Evolutionary conservation across 1,140 invertebrate species (phyloP), one percentile per base, ranked within the genome.

Genomic region (Atta cephalotes): DNA sequence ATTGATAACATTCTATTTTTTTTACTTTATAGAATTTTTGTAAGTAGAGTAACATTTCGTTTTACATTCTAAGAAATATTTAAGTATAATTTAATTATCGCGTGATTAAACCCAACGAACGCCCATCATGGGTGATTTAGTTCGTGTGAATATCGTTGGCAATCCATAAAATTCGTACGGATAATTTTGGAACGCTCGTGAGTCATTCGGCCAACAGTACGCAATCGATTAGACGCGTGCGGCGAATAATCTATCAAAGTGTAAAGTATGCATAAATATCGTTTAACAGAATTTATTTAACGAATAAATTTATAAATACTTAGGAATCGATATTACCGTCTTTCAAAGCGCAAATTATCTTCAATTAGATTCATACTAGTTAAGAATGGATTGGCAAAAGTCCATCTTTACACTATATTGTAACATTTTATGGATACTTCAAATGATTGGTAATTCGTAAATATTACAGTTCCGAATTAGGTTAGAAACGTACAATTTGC

Each of bases 151-250:
- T 62, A 72, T 62, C 68, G n/a, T 35, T 39, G 66, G 9, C 39
- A 18, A 84, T 62, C 68, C 45, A 62, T 39, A 62, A 60, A 84
- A 84, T 84, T 62, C 6, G 39, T 12, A 28, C 3, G 70, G 56
- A 74, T 84, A 84, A 84, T 76, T 74, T 84, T 74, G 56, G 70
- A 62, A 21, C 70, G 18, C 71, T 49, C 21, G n/a, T 51, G 56
- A 84, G 25, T 84, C 53, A 84, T 28, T 84, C 39, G 28, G 2
- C n/a, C n/a, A 70, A 63, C 39, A 25, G 45, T 49, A 60, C 14
- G 53, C 56, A 56, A 74, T 74, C 25, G 18, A 82, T 82, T 72
- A 60, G 62, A 31, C 28, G 16, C 16, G 4, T 21, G 51, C 14
- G 21, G 25, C 14, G 25, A 76, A 63, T 84, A 84, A 76, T 63